Evolutionary conservation across 2,113 vertebrate genomes (phyloP), one percentile per base, ranked within the genome.

Genomic region (Hystrix brachyura): DNA sequence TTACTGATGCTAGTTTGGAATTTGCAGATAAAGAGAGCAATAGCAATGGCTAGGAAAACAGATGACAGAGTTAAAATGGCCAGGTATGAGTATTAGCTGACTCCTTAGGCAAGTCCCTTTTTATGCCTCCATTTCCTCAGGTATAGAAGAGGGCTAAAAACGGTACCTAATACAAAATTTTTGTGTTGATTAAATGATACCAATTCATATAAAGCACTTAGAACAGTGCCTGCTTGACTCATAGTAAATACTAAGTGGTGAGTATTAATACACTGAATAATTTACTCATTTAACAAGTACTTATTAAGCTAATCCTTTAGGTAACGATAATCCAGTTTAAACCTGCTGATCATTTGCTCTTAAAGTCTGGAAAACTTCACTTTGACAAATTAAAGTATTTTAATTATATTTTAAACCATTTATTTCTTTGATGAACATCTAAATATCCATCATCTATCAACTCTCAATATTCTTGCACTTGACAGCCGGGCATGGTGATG

Each of bases 361-460:
- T 7, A 94, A 87, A 91, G 27, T 48, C 83, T 67, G 53, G 43
- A 85, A 88, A 90, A 55, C 11, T 32, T 91, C 55, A 57, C 25
- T 74, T 79, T 93, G 55, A 88, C 8, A 94, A 93, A 82, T 69
- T 81, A 93, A 81, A 87, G 65, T 71, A 87, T 48, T 87, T 90
- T 87, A 84, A 74, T 67, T 59, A 71, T 62, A 38, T 57, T 91
- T 91, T 83, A 32, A 88, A 21, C 48, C 90, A 57, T 62, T 5
- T 59, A 86, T 91, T 79, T 96, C 60, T 23, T 81, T 94, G 19
- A 17, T 87, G 34, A 93, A 43, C 10, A 80, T 71, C 78, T 91
- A 88, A 90, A 82, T 97, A 34, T 69, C 34, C 85, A 82, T 64
- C 48, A 80, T 48, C 19, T 12, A 86, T 55, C 18, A 65, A 55